Conservation (phyloP, 2,888 invertebrate genomes). For the Brachypalpus laphriformis region DNA sequence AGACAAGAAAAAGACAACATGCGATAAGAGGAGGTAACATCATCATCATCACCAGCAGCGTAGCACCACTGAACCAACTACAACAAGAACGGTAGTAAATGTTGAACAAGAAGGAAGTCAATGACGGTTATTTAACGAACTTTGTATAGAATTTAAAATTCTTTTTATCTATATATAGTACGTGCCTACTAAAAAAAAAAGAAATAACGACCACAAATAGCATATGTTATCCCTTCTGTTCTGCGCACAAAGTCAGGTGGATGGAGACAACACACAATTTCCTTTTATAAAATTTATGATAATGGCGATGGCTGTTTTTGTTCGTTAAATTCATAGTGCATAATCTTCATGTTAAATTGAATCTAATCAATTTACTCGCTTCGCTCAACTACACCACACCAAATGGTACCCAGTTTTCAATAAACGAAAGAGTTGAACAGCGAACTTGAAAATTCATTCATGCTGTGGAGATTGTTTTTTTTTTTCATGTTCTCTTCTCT, state of each 20-base stretch:
- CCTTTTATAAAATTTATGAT: constrained; percentile 45
- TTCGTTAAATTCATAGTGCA: constrained; percentile 66
- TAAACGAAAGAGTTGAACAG: constrained; percentile 60
- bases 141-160: constrained; percentile 50
- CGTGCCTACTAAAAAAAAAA: constrained; percentile 48
- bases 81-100: constrained; percentile 49
- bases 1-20: constrained; percentile 37
- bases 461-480: constrained; percentile 32
- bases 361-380: constrained; percentile 55
- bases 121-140: constrained; percentile 73
- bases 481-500: constrained; percentile 6
- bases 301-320: constrained; percentile 62
- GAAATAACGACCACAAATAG: constrained; percentile 53
- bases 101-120: constrained; percentile 64
- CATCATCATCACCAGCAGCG: constrained; percentile 28
- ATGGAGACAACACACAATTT: constrained; percentile 1
- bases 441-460: constrained; percentile 70
- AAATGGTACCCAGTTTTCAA: background rate
- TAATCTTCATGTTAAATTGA: constrained; percentile 50
- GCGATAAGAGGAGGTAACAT: constrained; percentile 62
- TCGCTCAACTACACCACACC: background rate
- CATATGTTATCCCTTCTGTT: constrained; percentile 55
- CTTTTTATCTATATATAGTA: constrained; percentile 36
- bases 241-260: constrained; percentile 28
- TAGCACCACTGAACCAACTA: background rate